These are phyloP conservation scores for Falco peregrinus DNA, from an alignment of 2,797 vertebrate genomes.

Conservation along the genomic window DNA sequence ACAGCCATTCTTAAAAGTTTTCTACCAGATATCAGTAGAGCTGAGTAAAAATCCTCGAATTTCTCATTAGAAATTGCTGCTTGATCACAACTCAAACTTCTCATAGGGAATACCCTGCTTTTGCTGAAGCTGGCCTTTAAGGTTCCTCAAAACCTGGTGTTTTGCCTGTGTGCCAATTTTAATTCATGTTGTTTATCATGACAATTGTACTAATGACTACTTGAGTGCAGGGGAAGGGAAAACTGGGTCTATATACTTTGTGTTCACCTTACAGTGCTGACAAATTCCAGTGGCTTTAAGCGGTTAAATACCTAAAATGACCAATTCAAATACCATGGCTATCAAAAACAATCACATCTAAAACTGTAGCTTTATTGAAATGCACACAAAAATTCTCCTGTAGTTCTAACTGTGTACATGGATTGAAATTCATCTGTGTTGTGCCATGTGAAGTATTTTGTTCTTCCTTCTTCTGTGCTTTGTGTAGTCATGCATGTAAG, in stretches of 20 bases:
- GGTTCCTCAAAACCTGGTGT: not conserved
- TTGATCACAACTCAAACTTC: not conserved
- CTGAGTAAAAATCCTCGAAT: not conserved
- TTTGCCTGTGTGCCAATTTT: not conserved
- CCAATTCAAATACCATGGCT: not conserved
- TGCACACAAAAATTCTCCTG: not conserved
- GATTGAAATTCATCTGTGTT: not conserved
- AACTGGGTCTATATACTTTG: not conserved
- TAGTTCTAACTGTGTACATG: accelerated
- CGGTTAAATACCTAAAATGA: not conserved
- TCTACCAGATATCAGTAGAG: not conserved
- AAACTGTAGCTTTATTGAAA: not conserved
- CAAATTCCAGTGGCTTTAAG: not conserved
- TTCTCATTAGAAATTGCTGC: not conserved
- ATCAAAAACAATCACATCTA: not conserved
- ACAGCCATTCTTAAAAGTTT: not conserved
- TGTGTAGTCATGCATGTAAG: not conserved
- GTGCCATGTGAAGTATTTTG: not conserved
- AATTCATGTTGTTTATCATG: not conserved
- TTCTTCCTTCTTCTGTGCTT: not conserved
- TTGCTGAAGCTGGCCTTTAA: not conserved
- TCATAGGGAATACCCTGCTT: not conserved
- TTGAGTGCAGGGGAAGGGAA: not conserved
- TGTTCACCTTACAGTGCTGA: not conserved
- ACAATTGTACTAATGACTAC: not conserved